Evolutionary conservation across 1,140 invertebrate species (phyloP), one percentile per base, ranked within the genome.

Genomic region (Danaus melanippus): DNA sequence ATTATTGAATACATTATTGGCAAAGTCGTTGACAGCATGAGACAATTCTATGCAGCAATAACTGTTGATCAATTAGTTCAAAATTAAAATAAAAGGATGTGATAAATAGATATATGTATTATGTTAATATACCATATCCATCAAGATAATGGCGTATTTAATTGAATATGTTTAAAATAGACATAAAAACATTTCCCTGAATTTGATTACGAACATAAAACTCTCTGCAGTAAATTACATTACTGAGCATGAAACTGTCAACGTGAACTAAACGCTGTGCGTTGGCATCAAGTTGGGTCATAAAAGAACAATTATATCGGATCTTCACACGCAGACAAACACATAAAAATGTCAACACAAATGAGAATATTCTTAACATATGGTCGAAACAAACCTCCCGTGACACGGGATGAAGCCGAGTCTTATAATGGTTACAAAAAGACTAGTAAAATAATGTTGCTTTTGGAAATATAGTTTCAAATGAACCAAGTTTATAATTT

Each of bases 231-330:
- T 69, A 71, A 70, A 73, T 70, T 62, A 69, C 67, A 73, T 66
- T 58, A 58, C 53, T 42, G 52, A 40, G 62, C 66, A 70, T 77
- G 56, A 76, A 76, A 63, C 73, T 76, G 74, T 80, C 77, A 69
- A 53, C 74, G 54, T 58, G 41, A 46, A 48, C 67, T 71, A 70
- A 76, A 69, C 74, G 69, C 64, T 61, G 21, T 46, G 66, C 76
- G 76, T 77, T 79, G 77, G 74, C 66, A 71, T 67, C 63, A 67
- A 62, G 62, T 69, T 69, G 67, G 66, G 58, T 64, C 61, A 61
- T 76, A 74, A 80, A 80, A 67, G 66, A 68, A 73, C 66, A 71
- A 77, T 77, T 77, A 79, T 79, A 70, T 69, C 46, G 46, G 62
- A 61, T 72, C 74, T 77, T 77, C 74, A 79, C 77, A 76, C 74